A percentile compares a stretch with the other conserved stretches of the same genome.
Evolutionary conservation across 2,888 invertebrate species (phyloP).

Genomic region (Sycophila texana): DNA sequence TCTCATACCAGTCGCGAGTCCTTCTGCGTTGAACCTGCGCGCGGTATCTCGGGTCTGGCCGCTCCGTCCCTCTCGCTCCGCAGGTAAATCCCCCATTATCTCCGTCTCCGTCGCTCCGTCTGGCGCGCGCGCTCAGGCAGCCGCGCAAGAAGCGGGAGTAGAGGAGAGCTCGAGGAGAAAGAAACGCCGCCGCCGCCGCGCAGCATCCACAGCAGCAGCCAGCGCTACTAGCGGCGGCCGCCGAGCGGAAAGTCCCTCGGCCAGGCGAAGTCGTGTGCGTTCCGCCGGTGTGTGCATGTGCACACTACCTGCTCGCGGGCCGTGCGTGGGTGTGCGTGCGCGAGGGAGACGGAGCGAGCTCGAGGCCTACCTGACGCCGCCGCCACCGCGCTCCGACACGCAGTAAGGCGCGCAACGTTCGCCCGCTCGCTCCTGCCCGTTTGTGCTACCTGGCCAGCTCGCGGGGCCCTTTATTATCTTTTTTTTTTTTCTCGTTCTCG

Average conservation of each 20-base stretch:
- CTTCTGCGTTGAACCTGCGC: constrained; percentile 51
- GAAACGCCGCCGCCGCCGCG: constrained; percentile 60
- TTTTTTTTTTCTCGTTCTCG: neutral
- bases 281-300: constrained; percentile 6
- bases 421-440: constrained; percentile 17
- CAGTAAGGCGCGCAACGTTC: constrained; percentile 71
- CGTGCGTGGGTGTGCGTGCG: constrained; percentile 65
- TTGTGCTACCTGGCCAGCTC: constrained; percentile 13
- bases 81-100: constrained; percentile 59
- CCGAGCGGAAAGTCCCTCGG: constrained; percentile 65
- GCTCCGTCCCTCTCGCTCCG: constrained; percentile 56
- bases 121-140: constrained; percentile 74
- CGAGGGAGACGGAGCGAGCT: constrained; percentile 61
- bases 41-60: constrained; percentile 29
- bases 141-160: constrained; percentile 58
- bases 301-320: constrained; percentile 45
- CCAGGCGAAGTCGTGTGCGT: constrained; percentile 42
- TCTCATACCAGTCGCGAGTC: constrained; percentile 66
- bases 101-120: neutral
- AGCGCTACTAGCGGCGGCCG: constrained; percentile 75
- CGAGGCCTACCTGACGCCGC: constrained; percentile 75
- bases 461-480: neutral
- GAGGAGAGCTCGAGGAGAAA: constrained; percentile 58
- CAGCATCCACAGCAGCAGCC: constrained; percentile 75
- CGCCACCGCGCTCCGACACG: constrained; percentile 65